A percentile compares a stretch with the other conserved stretches of the same genome.
Evolutionary conservation across 2,113 vertebrate species (phyloP).

Genomic region (Siniperca knerii): DNA sequence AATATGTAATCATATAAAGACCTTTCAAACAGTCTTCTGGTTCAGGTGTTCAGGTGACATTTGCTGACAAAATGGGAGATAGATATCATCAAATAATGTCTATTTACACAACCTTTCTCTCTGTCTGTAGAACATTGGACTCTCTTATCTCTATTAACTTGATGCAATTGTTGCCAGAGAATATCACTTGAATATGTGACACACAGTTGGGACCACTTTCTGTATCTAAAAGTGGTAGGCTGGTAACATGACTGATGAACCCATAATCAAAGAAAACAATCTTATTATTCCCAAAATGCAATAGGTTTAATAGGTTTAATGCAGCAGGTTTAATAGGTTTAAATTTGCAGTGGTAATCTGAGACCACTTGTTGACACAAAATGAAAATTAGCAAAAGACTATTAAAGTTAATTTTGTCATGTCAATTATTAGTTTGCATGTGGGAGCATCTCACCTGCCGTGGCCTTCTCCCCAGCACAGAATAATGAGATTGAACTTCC

Average conservation of each 20-base stretch:
- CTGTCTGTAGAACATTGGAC: slow-evolving; percentile 42
- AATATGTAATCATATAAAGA: background rate
- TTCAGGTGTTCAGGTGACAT: background rate
- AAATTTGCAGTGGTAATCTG: background rate
- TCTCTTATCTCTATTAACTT: slow-evolving; percentile 51
- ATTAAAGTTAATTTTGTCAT: background rate
- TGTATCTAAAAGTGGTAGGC: background rate
- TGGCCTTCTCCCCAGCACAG: slow-evolving; percentile 99
- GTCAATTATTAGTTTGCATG: background rate
- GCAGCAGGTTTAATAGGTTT: background rate
- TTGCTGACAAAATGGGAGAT: background rate
- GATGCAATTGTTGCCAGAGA: slow-evolving; percentile 16
- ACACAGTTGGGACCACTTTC: too few relatives aligned
- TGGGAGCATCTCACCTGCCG: slow-evolving; percentile 89
- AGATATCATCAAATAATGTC: slow-evolving; percentile 25
- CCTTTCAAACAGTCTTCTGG: background rate
- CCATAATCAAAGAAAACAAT: background rate
- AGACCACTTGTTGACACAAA: background rate
- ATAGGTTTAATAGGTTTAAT: background rate
- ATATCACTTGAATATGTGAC: background rate
- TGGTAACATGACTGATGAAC: background rate
- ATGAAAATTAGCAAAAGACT: background rate
- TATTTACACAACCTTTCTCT: slow-evolving; percentile 12
- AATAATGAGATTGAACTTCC: slow-evolving; percentile 97
- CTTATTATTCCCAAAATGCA: background rate